Conservation (phyloP, 2,888 invertebrate genomes). For the Mactromeris polynyma region DNA sequence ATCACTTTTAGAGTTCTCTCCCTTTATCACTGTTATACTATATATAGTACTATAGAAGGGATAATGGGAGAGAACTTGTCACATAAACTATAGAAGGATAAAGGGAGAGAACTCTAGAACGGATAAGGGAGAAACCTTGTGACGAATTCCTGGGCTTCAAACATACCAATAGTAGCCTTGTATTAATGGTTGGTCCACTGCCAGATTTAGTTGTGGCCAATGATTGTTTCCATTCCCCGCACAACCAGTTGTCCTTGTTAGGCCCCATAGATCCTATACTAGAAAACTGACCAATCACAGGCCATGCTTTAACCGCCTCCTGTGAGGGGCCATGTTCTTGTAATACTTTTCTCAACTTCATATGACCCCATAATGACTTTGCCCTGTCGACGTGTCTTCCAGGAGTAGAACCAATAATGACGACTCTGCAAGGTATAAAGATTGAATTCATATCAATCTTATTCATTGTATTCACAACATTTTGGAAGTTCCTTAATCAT, state of each 20-base stretch:
- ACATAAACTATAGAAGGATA: too few species aligned
- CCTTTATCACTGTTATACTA: too few species aligned
- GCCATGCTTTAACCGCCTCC: slow-evolving; percentile 89
- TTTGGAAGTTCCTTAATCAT: too few species aligned
- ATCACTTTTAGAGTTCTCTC: too few species aligned
- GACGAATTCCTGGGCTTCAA: too few species aligned
- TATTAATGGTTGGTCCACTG: slow-evolving; percentile 51
- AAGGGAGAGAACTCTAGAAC: too few species aligned
- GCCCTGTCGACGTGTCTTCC: slow-evolving; percentile 91
- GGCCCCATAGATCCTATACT: slow-evolving; percentile 96
- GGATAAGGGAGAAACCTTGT: too few species aligned
- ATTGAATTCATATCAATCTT: too few species aligned
- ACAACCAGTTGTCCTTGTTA: slow-evolving; percentile 91
- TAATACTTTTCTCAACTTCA: slow-evolving; percentile 89
- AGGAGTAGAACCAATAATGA: slow-evolving; percentile 94
- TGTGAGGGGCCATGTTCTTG: slow-evolving; percentile 90
- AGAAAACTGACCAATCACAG: slow-evolving; percentile 95
- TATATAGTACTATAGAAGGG: too few species aligned
- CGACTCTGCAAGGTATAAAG: slow-evolving; percentile 90
- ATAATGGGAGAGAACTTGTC: too few species aligned
- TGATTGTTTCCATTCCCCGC: slow-evolving; percentile 91
- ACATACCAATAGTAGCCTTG: slow-evolving; percentile 81
- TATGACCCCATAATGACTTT: slow-evolving; percentile 90
- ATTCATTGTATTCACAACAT: too few species aligned
- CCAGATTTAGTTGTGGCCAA: slow-evolving; percentile 78